phyloP scores from a whole-genome alignment of 2,888 invertebrate genomes.

The Xiphydria camelus region DNA sequence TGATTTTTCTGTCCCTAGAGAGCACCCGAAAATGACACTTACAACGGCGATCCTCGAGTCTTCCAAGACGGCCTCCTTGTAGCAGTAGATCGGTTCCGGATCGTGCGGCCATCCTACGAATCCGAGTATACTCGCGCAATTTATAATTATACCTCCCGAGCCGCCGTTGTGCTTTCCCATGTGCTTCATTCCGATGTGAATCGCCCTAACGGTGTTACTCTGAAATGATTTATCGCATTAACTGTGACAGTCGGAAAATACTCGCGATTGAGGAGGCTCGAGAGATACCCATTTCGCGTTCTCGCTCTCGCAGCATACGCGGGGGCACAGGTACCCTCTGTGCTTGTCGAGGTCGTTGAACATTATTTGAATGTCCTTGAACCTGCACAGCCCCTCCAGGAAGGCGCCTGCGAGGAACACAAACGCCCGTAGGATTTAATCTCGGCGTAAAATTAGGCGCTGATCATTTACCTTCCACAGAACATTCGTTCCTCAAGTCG shows the following conservation, averaged over 20 bases:
- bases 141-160: slow-evolving; percentile 65
- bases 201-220: slow-evolving; percentile 24
- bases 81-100: slow-evolving; percentile 37
- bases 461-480: slow-evolving; percentile 47
- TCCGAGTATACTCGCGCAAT: slow-evolving; percentile 65
- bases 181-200: slow-evolving; percentile 49
- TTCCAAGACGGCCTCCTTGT: slow-evolving; percentile 33
- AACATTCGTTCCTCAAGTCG: slow-evolving; percentile 47
- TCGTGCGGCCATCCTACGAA: slow-evolving; percentile 46
- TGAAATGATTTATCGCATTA: slow-evolving; percentile 7
- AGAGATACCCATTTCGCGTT: background rate
- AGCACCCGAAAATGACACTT: too few relatives aligned
- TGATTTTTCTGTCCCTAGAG: too few relatives aligned
- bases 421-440: background rate
- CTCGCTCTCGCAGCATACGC: background rate
- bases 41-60: too few relatives aligned
- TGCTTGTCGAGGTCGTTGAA: slow-evolving; percentile 36
- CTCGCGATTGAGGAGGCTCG: too few relatives aligned
- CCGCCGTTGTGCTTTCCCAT: slow-evolving; percentile 55
- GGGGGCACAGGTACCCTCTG: background rate
- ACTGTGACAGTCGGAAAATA: background rate
- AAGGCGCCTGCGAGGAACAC: slow-evolving; percentile 25
- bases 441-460: background rate
- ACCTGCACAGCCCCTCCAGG: slow-evolving; percentile 19
- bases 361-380: slow-evolving; percentile 30